Conservation (phyloP, 2,888 invertebrate species). For the Philonicus albiceps region DNA sequence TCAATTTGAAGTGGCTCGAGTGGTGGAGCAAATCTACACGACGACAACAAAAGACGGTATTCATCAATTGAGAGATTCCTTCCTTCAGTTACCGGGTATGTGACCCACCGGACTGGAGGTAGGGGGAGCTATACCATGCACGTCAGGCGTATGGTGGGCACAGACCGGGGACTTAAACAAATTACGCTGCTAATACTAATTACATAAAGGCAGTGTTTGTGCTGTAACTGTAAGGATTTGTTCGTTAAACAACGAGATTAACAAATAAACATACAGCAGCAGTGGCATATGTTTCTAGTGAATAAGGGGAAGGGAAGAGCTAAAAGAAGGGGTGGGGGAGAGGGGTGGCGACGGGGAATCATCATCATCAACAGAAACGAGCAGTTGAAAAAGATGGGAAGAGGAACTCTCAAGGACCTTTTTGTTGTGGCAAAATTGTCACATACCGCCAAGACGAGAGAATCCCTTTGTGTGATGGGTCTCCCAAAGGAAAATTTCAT, state of each 20-base stretch:
- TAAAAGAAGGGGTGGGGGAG: neutral
- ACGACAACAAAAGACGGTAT: slow-evolving; percentile 12
- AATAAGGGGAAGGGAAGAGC: neutral
- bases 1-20: slow-evolving; percentile 27
- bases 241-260: slow-evolving; percentile 33
- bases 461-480: neutral
- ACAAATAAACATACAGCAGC: slow-evolving; percentile 6
- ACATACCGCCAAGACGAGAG: neutral
- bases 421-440: neutral
- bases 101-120: neutral
- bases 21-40: neutral
- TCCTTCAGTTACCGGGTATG: neutral
- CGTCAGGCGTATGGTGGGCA: neutral
- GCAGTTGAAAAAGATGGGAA: neutral
- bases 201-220: slow-evolving; percentile 45
- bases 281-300: neutral
- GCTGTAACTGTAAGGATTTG: slow-evolving; percentile 40
- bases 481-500: neutral
- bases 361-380: neutral
- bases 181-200: slow-evolving; percentile 45
- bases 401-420: neutral
- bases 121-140: neutral
- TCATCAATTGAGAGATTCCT: slow-evolving; percentile 22
- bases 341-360: neutral
- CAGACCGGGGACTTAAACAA: slow-evolving; percentile 41